phyloP scores from a whole-genome alignment of 2,797 vertebrate genomes.

The Cephalopachus bancanus region DNA sequence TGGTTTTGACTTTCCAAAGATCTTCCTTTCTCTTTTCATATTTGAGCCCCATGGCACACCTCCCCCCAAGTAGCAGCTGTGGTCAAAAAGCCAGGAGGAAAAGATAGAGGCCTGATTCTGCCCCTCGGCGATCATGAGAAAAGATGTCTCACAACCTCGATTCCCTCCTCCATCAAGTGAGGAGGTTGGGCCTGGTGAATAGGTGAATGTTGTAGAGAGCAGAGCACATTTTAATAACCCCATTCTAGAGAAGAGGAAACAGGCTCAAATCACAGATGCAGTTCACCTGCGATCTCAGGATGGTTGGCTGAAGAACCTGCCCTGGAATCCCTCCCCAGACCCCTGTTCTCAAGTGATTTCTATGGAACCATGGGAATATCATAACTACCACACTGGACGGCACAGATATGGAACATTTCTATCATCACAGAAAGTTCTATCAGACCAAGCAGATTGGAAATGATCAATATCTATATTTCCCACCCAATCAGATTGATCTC shows the following conservation, averaged over 20 bases:
- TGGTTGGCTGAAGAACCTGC: background rate
- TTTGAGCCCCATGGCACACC: background rate
- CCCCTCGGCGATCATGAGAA: background rate
- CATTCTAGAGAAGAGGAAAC: background rate
- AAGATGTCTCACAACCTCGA: accelerated
- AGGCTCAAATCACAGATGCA: background rate
- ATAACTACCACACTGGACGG: background rate
- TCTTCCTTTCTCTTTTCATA: background rate
- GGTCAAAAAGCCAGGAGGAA: background rate
- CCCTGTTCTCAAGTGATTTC: background rate
- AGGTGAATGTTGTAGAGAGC: background rate
- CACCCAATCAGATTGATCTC: background rate
- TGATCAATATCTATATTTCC: background rate
- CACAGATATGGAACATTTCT: background rate
- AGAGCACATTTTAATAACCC: background rate
- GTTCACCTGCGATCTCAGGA: background rate
- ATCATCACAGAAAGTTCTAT: background rate
- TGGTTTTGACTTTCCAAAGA: background rate
- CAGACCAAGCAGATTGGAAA: background rate
- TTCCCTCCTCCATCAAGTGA: background rate
- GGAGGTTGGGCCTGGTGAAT: background rate
- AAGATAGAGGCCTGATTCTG: background rate
- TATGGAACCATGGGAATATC: too few species aligned
- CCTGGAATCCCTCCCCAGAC: background rate
- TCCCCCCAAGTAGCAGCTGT: background rate